Conservation (phyloP, 1,140 invertebrate genomes). For the Bombus pyrosoma region DNA sequence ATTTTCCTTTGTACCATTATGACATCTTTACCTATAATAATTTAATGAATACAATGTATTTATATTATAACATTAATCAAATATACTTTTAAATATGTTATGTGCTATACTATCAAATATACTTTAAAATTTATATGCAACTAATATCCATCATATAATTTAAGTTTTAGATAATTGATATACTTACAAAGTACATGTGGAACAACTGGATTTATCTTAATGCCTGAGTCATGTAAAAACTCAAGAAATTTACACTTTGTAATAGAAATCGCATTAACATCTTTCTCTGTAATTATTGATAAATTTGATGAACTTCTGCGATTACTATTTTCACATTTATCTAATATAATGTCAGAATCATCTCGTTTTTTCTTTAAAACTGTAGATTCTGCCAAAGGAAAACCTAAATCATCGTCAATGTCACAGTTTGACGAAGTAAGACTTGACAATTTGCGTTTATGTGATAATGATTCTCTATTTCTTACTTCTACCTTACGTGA, state of each 20-base stretch:
- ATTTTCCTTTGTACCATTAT: constrained; percentile 68
- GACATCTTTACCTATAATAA: constrained; percentile 68
- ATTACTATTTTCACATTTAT: background rate
- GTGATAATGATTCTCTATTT: background rate
- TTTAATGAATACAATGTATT: constrained; percentile 3
- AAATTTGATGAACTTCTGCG: background rate
- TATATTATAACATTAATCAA: constrained; percentile 18
- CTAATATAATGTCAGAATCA: background rate
- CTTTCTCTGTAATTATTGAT: background rate
- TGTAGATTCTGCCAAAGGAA: constrained; percentile 30
- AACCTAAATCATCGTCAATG: constrained; percentile 28
- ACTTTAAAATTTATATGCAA: constrained; percentile 2
- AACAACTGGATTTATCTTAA: constrained; percentile 61
- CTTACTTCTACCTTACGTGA: background rate
- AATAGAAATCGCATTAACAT: background rate
- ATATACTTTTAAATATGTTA: background rate
- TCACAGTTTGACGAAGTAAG: background rate
- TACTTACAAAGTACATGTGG: constrained; percentile 68
- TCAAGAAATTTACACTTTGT: constrained; percentile 48
- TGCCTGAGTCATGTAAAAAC: constrained; percentile 70
- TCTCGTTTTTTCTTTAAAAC: constrained; percentile 37
- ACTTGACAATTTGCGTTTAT: constrained; percentile 36
- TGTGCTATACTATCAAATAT: background rate
- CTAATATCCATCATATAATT: background rate
- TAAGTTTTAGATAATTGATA: background rate